Base-by-base conservation (phyloP, 2,888 invertebrate genomes). In the Lordiphosa fenestrarum region DNA sequence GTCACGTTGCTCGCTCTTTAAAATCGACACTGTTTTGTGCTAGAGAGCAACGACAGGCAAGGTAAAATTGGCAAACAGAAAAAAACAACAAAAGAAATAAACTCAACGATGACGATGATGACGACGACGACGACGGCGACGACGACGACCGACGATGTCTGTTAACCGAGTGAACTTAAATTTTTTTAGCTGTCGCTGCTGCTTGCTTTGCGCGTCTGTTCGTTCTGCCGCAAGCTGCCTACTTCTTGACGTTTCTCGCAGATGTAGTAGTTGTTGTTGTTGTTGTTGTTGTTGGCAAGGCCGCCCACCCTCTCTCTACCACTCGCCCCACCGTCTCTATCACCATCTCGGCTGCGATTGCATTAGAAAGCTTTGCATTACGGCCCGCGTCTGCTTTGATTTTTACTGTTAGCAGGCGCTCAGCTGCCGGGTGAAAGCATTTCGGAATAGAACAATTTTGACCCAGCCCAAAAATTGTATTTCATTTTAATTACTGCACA, bases 1-100 rank as follows among this genome's bases (percentile, higher is more conserved):
- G 84, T 84, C 84, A 84, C 82, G 82, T 77, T 77, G 65, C 78
- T 74, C 74, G 82, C 84, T 85, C 78, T 80, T 80, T 78, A 80
- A 80, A 69, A 80, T 76, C 65, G 70, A 83, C 73, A 83, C 77
- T 80, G 80, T 62, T 70, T 65, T 59, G 39, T 33, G 71, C 61
- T 69, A 71, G 77, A 77, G 72, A 71, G 74, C 62, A 66, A 64
- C 64, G 56, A 44, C 33, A 30, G n/a, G 65, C 73, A 71, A 78
- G 73, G 69, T 76, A 73, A 73, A 76, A 76, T 76, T 73, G 71
- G 76, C 76, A 74, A 76, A 62, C 58, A 73, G 30, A 65, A 41
- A 42, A 10, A 25, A 48, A 15, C 30, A 51, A 30, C 25, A 48
- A 3, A 46, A 23, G 47, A 15, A 37, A 49, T 25, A 38, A 19